Percentiles rank a stretch among this genome's conserved stretches.
Conservation (phyloP, 1,140 invertebrate species). For the Maconellicoccus hirsutus region DNA sequence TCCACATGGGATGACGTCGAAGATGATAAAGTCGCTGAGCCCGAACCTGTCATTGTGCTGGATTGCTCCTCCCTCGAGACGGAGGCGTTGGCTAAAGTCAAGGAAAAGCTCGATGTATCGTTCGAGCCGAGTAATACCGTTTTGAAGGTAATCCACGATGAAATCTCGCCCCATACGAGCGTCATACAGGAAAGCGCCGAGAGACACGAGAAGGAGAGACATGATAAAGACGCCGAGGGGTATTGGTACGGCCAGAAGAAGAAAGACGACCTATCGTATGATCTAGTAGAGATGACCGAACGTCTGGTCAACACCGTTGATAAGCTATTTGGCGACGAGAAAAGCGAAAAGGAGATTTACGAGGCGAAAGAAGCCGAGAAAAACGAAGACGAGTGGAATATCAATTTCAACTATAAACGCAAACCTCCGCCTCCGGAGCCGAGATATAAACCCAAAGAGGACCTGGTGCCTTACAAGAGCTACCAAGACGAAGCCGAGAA, state of each 20-base stretch:
- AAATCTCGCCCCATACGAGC: not conserved
- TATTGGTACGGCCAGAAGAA: too few relatives aligned
- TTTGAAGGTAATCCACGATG: not conserved
- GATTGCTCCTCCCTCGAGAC: conserved; percentile 26
- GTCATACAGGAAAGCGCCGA: not conserved
- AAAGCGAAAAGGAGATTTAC: not conserved
- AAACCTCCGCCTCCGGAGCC: not conserved
- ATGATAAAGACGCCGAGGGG: too few relatives aligned
- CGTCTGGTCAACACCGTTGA: not conserved
- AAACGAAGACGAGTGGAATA: not conserved
- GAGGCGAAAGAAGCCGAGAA: not conserved
- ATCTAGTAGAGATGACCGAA: conserved; percentile 14
- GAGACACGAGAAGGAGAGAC: too few relatives aligned
- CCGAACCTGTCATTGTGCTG: conserved; percentile 25
- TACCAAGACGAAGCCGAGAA: not conserved
- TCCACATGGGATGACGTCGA: conserved; percentile 27
- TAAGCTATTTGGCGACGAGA: conserved; percentile 3
- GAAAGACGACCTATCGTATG: conserved; percentile 1
- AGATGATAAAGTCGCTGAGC: conserved; percentile 24
- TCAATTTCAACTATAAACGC: not conserved
- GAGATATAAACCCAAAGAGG: not conserved
- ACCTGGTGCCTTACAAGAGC: not conserved
- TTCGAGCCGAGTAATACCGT: not conserved
- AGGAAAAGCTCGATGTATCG: conserved; percentile 24
- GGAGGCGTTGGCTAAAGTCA: conserved; percentile 26